A percentile compares a stretch with the other conserved stretches of the same genome.
These are phyloP conservation scores for Laspeyria flexula DNA, from an alignment of 2,888 invertebrate genomes.

Conservation along the genomic window DNA sequence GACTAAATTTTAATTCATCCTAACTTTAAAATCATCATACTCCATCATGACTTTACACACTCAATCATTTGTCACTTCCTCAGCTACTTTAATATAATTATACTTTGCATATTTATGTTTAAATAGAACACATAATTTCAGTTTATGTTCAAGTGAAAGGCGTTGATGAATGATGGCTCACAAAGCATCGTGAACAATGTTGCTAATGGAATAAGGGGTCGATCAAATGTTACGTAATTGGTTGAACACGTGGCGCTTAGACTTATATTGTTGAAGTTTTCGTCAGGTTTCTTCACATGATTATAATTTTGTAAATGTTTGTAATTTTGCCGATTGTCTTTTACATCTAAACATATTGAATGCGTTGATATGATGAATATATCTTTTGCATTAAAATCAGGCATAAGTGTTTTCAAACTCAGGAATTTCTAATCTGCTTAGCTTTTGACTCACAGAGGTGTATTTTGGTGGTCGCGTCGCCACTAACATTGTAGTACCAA, in stretches of 20 bases:
- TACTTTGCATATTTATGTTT: background rate
- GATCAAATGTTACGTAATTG: constrained; percentile 11
- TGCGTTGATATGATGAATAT: too few species aligned
- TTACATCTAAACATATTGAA: too few species aligned
- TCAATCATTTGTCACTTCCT: background rate
- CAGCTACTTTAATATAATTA: background rate
- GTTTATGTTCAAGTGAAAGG: background rate
- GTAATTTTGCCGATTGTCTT: background rate
- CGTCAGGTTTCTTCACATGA: background rate
- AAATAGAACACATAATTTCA: constrained; percentile 2
- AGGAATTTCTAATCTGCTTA: too few species aligned
- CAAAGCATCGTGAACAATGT: constrained; percentile 9
- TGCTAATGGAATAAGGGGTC: constrained; percentile 13
- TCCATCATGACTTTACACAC: background rate
- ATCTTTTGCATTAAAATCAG: too few species aligned
- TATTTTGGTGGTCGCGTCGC: too few species aligned
- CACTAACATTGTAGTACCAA: too few species aligned
- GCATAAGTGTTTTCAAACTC: too few species aligned
- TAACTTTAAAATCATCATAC: too few species aligned
- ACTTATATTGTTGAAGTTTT: background rate
- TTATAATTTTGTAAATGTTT: background rate
- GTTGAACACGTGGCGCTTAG: background rate
- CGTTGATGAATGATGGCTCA: constrained; percentile 5
- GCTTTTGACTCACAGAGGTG: too few species aligned
- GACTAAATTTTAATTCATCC: too few species aligned